These are phyloP conservation scores for Acanthurus tractus DNA, from an alignment of 2,797 vertebrate genomes.

Conservation along the genomic window DNA sequence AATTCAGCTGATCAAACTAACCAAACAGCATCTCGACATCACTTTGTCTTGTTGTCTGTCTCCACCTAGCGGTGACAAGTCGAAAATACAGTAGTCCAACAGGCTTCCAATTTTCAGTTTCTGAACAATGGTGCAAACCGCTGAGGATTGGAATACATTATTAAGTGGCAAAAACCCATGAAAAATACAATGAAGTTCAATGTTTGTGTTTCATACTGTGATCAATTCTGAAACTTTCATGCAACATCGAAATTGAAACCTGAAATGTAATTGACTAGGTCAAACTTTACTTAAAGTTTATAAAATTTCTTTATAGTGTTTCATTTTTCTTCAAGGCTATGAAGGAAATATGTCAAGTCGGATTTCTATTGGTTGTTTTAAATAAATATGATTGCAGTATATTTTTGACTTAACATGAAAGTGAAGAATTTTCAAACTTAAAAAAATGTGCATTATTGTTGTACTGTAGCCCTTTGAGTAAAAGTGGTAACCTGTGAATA, in stretches of 20 bases:
- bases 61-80: slow-evolving; percentile 59
- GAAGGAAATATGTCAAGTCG: background rate
- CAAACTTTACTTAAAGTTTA: background rate
- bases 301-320: background rate
- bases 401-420: background rate
- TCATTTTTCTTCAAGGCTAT: background rate
- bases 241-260: background rate
- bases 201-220: background rate
- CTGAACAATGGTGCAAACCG: background rate
- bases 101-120: background rate
- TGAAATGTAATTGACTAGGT: slow-evolving; percentile 10
- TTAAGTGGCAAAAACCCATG: background rate
- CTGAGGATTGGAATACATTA: background rate
- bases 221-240: background rate
- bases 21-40: background rate
- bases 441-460: background rate
- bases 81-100: background rate
- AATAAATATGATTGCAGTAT: background rate
- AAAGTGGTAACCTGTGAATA: background rate
- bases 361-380: background rate
- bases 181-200: background rate
- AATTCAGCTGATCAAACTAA: background rate
- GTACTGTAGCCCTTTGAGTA: too few species aligned
- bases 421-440: background rate
- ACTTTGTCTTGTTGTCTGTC: slow-evolving; percentile 45